Evolutionary conservation across 2,113 vertebrate species (phyloP), one percentile per base, ranked within the genome.

Genomic region (Chloroceryle aenea): DNA sequence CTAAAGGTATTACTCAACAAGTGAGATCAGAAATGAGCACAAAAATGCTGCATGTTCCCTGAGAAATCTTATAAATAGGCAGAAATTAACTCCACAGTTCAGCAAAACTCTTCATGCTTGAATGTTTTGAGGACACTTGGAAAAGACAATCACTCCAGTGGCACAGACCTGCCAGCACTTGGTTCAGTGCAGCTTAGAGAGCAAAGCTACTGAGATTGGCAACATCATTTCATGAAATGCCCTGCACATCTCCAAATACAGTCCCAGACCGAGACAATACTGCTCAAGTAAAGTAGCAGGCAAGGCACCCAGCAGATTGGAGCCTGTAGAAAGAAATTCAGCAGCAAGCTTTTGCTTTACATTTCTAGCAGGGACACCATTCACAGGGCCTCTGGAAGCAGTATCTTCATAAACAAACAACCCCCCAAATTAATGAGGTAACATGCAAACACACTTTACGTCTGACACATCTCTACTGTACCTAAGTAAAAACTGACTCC

Each of bases 121-220:
- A 55, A 55, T 12, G 32, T 85, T 91, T 43, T 53, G 50, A 66
- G 17, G 34, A 55, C 55, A 27, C 48, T n/a, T 36, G n/a, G 48
- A 68, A 73, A 85, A 72, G 43, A 68, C 23, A 80, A 90, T n/a
- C 19, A 5, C n/a, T 56, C 12, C 63, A 23, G 72, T 0, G 2
- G 23, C 43, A 72, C 0, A 0, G 34, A 82, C 56, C 29, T 0
- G 0, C 64, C 8, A 63, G 55, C 45, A 5, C 29, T 48, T 19
- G 15, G 27, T 45, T 50, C 34, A 16, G 34, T 3, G 43, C 9
- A 11, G 25, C 14, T 83, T 61, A 52, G 27, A 67, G n/a, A 88
- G 83, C 85, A 81, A 56, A 88, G 85, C 64, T 88, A 25, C 88
- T 34, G 2, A 8, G 92, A 80, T 8, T 47, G 69, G 22, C 74